Base-by-base conservation (phyloP, 2,113 vertebrate species). In the Symphodus melops region DNA sequence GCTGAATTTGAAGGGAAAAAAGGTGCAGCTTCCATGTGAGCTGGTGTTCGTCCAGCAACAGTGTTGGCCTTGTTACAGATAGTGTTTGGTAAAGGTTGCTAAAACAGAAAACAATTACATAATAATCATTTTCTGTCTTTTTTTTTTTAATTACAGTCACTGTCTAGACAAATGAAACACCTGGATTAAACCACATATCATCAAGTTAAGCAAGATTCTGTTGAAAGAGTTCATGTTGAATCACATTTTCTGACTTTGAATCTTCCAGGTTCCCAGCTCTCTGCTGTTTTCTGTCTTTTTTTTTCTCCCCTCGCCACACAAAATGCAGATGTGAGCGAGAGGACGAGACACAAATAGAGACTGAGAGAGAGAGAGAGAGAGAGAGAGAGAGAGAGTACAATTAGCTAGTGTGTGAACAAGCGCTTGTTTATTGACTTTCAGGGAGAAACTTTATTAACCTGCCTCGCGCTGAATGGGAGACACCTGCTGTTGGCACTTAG, bases 401-500 rank as follows among this genome's bases (percentile, higher is more conserved):
- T 93, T 92, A 94, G 90, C 81, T 79, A 90, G 90, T 92, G 92
- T 94, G 91, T 92, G 92, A 94, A 93, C 91, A 92, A 91, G 91
- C 75, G 80, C 92, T 92, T 92, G 92, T 94, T 94, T 94, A 93
- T 94, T 94, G 92, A 94, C 91, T 94, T 89, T 90, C 75, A 72
- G 86, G 82, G 88, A 84, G 91, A 88, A 88, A 92, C 90, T 93
- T 94, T 94, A 94, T 94, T 94, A 93, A 94, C 91, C 91, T 90
- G 92, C 90, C 87, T 76, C 23, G 87, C 48, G 46, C 78, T 94
- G 93, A 94, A 94, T 93, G 89, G 90, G 82, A 93, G 92, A 94
- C 93, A 93, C 94, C 93, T 93, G 93, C 92, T 94, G 93, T 91
- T 94, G 87, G 86, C 92, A 93, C 91, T 93, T 92, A 89, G 92